Percentiles rank a stretch among this genome's conserved stretches.
These are phyloP conservation scores for Scortum barcoo DNA, from an alignment of 2,113 vertebrate species.

Conservation along the genomic window DNA sequence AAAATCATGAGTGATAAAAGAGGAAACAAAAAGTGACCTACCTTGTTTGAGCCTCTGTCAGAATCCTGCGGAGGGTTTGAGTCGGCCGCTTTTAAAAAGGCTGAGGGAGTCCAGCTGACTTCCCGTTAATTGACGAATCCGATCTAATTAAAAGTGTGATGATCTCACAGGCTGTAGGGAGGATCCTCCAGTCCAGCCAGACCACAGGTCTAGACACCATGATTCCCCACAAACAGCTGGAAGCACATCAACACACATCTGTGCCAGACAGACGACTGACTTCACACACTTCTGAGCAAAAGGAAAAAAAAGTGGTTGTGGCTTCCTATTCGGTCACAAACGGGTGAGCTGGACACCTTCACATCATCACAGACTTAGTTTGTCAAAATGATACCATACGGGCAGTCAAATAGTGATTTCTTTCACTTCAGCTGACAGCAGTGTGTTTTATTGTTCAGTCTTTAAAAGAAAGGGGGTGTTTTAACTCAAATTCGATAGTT, in stretches of 20 bases:
- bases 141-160: conserved; percentile 64
- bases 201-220: conserved; percentile 61
- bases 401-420: background rate
- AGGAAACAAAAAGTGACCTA: background rate
- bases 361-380: conserved; percentile 4
- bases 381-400: conserved; percentile 26
- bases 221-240: conserved; percentile 69
- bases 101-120: background rate
- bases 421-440: background rate
- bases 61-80: conserved; percentile 13
- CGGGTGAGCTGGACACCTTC: background rate
- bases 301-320: background rate
- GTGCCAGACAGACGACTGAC: conserved; percentile 69
- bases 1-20: background rate
- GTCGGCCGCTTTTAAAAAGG: conserved; percentile 68
- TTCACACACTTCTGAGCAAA: conserved; percentile 55
- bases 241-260: conserved; percentile 73
- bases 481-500: background rate
- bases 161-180: conserved; percentile 74
- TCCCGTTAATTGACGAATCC: conserved; percentile 52
- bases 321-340: conserved; percentile 4
- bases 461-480: background rate
- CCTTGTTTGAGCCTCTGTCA: conserved; percentile 32
- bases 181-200: conserved; percentile 51
- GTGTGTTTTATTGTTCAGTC: background rate